phyloP scores from a whole-genome alignment of 2,113 vertebrate species.

The Colius striatus region DNA sequence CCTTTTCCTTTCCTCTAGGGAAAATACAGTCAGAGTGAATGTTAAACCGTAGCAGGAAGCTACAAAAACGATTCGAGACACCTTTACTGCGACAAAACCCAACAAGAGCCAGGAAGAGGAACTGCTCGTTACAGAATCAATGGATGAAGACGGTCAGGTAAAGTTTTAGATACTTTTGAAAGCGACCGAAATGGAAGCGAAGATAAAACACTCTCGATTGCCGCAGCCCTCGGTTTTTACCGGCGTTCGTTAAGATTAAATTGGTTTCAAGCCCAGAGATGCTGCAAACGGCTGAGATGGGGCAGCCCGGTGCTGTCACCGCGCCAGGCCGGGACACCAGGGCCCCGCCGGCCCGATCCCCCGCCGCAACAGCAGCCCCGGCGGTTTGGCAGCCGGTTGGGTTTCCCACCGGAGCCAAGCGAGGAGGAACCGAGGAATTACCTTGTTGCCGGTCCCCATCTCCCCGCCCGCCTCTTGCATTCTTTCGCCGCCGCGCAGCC shows the following conservation, averaged over 20 bases:
- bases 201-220: not conserved
- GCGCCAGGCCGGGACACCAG: not conserved
- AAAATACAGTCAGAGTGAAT: accelerated
- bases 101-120: not conserved
- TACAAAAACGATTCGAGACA: accelerated
- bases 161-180: accelerated
- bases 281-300: not conserved
- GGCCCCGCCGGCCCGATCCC: not conserved
- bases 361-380: not conserved
- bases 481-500: not conserved
- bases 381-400: not conserved
- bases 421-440: not conserved
- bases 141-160: accelerated
- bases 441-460: conserved; percentile 49
- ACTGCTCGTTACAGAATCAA: accelerated
- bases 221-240: not conserved
- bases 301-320: not conserved
- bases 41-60: accelerated
- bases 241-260: accelerated
- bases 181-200: accelerated
- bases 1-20: not conserved
- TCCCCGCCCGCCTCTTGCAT: not conserved
- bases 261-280: accelerated
- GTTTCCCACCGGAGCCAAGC: not conserved
- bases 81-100: no score